These are phyloP conservation scores for Sardina pilchardus DNA, from an alignment of 2,113 vertebrate species.

Conservation along the genomic window DNA sequence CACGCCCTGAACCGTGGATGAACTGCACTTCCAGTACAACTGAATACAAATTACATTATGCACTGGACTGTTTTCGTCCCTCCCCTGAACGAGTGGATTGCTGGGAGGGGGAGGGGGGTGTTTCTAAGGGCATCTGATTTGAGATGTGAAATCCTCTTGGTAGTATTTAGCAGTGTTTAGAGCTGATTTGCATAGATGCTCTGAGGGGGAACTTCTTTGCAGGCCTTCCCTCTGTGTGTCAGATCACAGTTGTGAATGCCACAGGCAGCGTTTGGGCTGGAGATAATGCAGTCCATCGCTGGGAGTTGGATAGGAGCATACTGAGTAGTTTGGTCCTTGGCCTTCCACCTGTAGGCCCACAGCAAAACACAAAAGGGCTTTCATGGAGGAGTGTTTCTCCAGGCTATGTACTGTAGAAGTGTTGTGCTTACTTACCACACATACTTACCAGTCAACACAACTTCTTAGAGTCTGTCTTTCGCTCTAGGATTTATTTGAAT, in stretches of 20 bases:
- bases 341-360: conserved; percentile 32
- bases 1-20: conserved; percentile 17
- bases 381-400: neutral
- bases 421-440: neutral
- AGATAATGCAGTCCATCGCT: neutral
- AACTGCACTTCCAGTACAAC: conserved; percentile 8
- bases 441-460: neutral
- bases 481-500: neutral
- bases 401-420: neutral
- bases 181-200: conserved; percentile 43
- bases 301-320: conserved; percentile 7
- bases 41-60: conserved; percentile 21
- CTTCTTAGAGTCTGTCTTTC: neutral
- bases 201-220: conserved; percentile 20
- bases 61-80: neutral
- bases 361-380: conserved; percentile 24
- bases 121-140: conserved; percentile 17
- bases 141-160: conserved; percentile 16
- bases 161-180: conserved; percentile 16
- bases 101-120: neutral
- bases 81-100: neutral
- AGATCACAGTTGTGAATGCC: neutral
- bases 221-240: neutral
- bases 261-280: neutral
- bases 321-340: conserved; percentile 27